These are phyloP conservation scores for Drosophila falleni DNA, from an alignment of 2,888 invertebrate genomes.

Conservation along the genomic window DNA sequence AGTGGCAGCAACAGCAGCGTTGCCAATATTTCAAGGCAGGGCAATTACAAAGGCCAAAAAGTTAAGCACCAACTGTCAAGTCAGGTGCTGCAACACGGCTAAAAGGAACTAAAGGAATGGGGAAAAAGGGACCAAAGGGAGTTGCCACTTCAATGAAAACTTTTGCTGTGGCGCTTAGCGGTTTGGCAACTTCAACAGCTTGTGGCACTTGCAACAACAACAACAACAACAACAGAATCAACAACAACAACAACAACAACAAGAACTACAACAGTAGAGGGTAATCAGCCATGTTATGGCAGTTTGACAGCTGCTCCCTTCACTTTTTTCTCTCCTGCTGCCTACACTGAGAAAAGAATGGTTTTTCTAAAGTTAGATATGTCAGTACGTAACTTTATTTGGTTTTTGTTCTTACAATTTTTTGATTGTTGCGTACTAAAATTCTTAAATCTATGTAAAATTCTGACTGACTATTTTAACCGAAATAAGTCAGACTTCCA, in stretches of 20 bases:
- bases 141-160: conserved; percentile 75
- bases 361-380: too few relatives aligned
- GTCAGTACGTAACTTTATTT: too few relatives aligned
- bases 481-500: too few relatives aligned
- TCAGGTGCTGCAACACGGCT: conserved; percentile 36
- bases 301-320: conserved; percentile 44
- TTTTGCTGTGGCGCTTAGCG: conserved; percentile 73
- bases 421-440: too few relatives aligned
- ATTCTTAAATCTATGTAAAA: too few relatives aligned
- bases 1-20: conserved; percentile 16
- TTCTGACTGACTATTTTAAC: too few relatives aligned
- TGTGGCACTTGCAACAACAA: conserved; percentile 40
- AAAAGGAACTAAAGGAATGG: neutral
- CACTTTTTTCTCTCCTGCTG: too few relatives aligned
- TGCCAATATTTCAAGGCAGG: conserved; percentile 62
- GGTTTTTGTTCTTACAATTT: too few relatives aligned
- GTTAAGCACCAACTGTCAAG: conserved; percentile 59
- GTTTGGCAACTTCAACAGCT: conserved; percentile 60
- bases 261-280: conserved; percentile 21
- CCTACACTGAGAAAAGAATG: too few relatives aligned
- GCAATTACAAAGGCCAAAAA: conserved; percentile 74
- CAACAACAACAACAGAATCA: conserved; percentile 2
- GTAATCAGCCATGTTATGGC: conserved; percentile 67
- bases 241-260: conserved; percentile 8
- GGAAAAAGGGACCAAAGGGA: neutral